Evolutionary conservation across 1,140 invertebrate genomes (phyloP), one percentile per base, ranked within the genome.

Genomic region (Ceratosolen solmsi): DNA sequence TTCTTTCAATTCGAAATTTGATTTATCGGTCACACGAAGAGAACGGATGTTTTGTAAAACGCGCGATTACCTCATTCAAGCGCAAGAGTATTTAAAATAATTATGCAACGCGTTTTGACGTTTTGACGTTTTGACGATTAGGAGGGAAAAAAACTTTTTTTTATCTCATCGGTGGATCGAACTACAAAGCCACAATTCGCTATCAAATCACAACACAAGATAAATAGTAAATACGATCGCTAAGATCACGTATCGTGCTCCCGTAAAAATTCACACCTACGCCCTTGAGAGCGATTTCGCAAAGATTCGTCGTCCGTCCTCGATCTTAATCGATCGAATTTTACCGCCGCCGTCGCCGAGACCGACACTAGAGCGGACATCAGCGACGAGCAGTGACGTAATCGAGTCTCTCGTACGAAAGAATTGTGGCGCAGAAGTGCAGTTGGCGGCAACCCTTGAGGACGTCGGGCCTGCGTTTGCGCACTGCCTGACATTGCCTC

Each of bases 291-390:
- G 8, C 15, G 60, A 65, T 65, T 65, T 65, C 60, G 60, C 30
- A 58, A 58, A 58, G 22, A 58, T 25, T 36, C 9, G 11, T 25
- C 17, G 17, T n/a, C n/a, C 63, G 68, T 36, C 73, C 54, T 58
- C 73, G 73, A 41, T 76, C 74, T 60, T 22, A 76, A 76, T 63
- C 20, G 54, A 30, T n/a, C 38, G 58, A 76, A 46, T 76, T 76
- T 38, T 25, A 15, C 20, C 38, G 65, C 17, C 25, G n/a, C 25
- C 7, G 11, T 54, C 5, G 51, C 51, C 3, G 9, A 54, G 20
- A 11, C 51, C 20, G 2, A 54, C 51, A 22, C 41, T 8, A 8
- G 41, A 5, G 41, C 41, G 13, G n/a, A n/a, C n/a, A n/a, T n/a
- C n/a, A 5, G 41, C 41, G 41, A 46, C 41, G 51, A 4, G 51